Evolutionary conservation across 2,888 invertebrate species (phyloP).

Genomic region (Troides oblongomaculatus): DNA sequence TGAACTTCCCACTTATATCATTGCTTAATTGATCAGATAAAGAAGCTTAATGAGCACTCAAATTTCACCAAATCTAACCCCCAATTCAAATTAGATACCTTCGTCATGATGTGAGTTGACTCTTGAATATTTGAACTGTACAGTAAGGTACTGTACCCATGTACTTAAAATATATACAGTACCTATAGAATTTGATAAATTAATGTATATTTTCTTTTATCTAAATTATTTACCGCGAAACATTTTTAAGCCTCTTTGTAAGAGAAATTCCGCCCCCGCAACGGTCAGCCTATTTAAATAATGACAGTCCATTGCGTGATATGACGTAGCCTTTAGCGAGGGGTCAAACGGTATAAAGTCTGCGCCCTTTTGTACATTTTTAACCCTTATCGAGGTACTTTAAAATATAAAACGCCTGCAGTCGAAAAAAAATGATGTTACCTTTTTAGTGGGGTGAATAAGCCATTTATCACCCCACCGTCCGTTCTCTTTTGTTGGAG

Average conservation of each 20-base stretch:
- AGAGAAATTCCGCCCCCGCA: constrained; percentile 13
- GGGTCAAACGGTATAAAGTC: constrained; percentile 23
- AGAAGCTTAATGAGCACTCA: too few relatives aligned
- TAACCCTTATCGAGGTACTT: constrained; percentile 13
- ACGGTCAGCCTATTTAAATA: constrained; percentile 26
- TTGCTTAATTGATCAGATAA: too few relatives aligned
- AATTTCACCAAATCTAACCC: too few relatives aligned
- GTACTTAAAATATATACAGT: too few relatives aligned
- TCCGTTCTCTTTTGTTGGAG: too few relatives aligned
- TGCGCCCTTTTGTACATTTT: constrained; percentile 4
- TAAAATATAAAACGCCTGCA: not conserved
- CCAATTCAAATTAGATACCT: too few relatives aligned
- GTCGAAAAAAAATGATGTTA: too few relatives aligned
- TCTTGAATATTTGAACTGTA: not conserved
- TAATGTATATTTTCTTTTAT: constrained; percentile 3
- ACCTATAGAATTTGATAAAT: constrained; percentile 1
- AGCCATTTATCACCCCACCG: too few relatives aligned
- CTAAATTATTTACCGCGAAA: constrained; percentile 18
- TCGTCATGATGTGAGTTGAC: too few relatives aligned
- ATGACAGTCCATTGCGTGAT: constrained; percentile 23
- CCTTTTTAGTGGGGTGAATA: too few relatives aligned
- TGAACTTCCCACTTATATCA: too few relatives aligned
- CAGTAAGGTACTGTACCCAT: too few relatives aligned
- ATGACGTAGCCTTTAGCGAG: constrained; percentile 25
- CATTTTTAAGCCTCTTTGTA: constrained; percentile 14